phyloP scores from a whole-genome alignment of 2,113 vertebrate species.

The Peromyscus maniculatus region DNA sequence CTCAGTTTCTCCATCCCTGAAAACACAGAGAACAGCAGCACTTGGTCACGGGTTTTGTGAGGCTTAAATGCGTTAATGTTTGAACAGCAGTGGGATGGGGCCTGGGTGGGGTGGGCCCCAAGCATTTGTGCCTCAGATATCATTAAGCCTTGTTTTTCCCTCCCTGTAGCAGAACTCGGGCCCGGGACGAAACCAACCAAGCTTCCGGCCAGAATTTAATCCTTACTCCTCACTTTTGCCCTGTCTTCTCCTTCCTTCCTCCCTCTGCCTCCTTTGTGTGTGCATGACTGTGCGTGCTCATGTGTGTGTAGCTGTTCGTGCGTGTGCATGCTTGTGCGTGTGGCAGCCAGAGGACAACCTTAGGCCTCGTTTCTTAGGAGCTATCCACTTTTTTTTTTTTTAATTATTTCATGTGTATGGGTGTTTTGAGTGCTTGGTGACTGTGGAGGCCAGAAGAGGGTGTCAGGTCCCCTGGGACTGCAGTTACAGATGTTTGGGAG shows the following conservation, averaged over 20 bases:
- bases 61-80: not conserved
- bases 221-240: not conserved
- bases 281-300: not conserved
- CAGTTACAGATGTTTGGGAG: not conserved
- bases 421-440: not conserved
- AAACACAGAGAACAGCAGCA: not conserved
- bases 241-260: no score
- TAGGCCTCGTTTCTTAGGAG: no score
- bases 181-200: not conserved
- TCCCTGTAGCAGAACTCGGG: not conserved
- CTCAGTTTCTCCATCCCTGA: slow-evolving; percentile 31
- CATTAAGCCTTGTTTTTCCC: slow-evolving; percentile 15
- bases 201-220: not conserved
- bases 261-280: not conserved
- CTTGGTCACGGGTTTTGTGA: not conserved
- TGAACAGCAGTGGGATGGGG: not conserved
- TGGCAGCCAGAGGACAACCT: not conserved
- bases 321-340: not conserved
- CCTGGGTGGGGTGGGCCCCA: not conserved
- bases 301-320: not conserved
- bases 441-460: not conserved
- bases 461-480: no score
- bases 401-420: not conserved
- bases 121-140: not conserved
- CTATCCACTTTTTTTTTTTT: not conserved